phyloP scores from a whole-genome alignment of 2,888 invertebrate species.

The Muschampia plurimacula region DNA sequence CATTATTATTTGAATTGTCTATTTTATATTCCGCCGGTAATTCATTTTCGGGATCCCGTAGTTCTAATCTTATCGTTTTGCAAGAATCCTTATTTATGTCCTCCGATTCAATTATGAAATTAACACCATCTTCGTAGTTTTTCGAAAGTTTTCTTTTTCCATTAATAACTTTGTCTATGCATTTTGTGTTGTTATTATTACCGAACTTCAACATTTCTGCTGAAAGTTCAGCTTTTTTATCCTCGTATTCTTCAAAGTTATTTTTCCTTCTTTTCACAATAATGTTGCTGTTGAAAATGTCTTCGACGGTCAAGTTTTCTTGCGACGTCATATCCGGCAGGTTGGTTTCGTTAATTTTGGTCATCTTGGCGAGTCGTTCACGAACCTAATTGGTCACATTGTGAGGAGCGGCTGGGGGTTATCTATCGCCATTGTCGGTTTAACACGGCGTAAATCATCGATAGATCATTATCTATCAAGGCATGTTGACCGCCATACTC shows the following conservation, averaged over 20 bases:
- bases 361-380: constrained; percentile 63
- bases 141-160: constrained; percentile 60
- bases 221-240: constrained; percentile 41
- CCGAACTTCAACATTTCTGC: constrained; percentile 15
- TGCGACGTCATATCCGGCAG: constrained; percentile 67
- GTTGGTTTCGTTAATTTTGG: constrained; percentile 73
- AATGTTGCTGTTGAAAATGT: constrained; percentile 70
- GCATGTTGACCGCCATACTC: constrained; percentile 68
- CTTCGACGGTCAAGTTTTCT: constrained; percentile 65
- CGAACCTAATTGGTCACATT: constrained; percentile 79
- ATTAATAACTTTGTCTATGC: constrained; percentile 52
- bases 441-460: constrained; percentile 82
- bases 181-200: constrained; percentile 48
- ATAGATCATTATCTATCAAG: constrained; percentile 80
- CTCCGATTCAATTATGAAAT: constrained; percentile 59
- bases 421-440: constrained; percentile 77
- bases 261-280: constrained; percentile 65
- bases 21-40: constrained; percentile 34
- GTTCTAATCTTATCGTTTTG: constrained; percentile 67
- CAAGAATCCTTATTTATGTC: constrained; percentile 63
- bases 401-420: constrained; percentile 66
- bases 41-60: constrained; percentile 58
- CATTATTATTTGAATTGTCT: constrained; percentile 29
- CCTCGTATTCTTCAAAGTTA: constrained; percentile 48
- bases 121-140: constrained; percentile 51